A percentile compares a stretch with the other conserved stretches of the same genome.
Conservation (phyloP, 92 coral and sea anemone species). For the Porites rus region DNA sequence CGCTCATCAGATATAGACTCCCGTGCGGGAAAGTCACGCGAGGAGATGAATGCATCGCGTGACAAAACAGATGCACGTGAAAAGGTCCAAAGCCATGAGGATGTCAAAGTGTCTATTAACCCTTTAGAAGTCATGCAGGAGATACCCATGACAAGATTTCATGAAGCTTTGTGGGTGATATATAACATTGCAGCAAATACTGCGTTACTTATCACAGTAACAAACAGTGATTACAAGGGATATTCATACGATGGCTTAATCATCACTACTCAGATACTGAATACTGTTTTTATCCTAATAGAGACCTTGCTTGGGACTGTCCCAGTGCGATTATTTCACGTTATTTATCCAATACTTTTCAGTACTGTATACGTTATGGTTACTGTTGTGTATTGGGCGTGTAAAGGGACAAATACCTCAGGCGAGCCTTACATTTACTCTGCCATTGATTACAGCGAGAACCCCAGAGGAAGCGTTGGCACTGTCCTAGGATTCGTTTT, state of each 20-base stretch:
- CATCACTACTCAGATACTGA: slow-evolving; percentile 68
- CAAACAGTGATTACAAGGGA: slow-evolving; percentile 39
- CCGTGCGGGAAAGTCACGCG: slow-evolving; percentile 51
- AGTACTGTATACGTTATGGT: slow-evolving; percentile 67
- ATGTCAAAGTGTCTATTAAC: slow-evolving; percentile 49
- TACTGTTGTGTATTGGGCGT: slow-evolving; percentile 85
- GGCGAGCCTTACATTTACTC: slow-evolving; percentile 77
- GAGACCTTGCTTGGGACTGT: slow-evolving; percentile 75
- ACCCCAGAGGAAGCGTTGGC: slow-evolving; percentile 66
- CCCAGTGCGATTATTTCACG: slow-evolving; percentile 83
- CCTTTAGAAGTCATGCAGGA: slow-evolving; percentile 77
- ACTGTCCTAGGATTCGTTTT: slow-evolving; percentile 60
- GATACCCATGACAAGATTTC: slow-evolving; percentile 77
- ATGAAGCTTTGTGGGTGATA: slow-evolving; percentile 78
- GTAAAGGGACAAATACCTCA: slow-evolving; percentile 49
- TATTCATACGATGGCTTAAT: slow-evolving; percentile 64
- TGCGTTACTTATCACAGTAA: slow-evolving; percentile 63
- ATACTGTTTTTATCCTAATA: slow-evolving; percentile 65
- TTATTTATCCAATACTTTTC: slow-evolving; percentile 78
- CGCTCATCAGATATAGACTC: slow-evolving; percentile 57
- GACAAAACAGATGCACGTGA: slow-evolving; percentile 14
- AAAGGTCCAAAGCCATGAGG: slow-evolving; percentile 35
- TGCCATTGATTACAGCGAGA: slow-evolving; percentile 65
- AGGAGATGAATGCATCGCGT: slow-evolving; percentile 30
- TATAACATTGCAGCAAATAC: slow-evolving; percentile 80